Evolutionary conservation across 2,797 vertebrate species (phyloP).

Genomic region (Parauchenoglanis ngamensis): DNA sequence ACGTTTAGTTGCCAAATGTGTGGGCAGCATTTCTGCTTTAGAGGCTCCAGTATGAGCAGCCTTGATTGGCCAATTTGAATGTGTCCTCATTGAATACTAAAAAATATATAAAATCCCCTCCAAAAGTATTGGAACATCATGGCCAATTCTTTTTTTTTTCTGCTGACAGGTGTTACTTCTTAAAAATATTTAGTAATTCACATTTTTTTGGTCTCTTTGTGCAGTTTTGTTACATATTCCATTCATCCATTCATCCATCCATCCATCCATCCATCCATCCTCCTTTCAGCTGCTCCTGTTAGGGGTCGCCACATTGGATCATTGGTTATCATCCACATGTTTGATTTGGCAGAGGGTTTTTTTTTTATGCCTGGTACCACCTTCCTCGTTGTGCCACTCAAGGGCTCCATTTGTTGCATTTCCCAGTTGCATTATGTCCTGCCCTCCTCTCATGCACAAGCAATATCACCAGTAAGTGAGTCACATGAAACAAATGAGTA

Average conservation of each 20-base stretch:
- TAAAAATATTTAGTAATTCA: background rate
- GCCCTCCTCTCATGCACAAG: background rate
- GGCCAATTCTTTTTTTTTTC: background rate
- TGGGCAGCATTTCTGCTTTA: background rate
- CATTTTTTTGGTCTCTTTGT: background rate
- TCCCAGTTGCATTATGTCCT: background rate
- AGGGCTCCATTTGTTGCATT: too few relatives aligned
- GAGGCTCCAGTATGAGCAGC: background rate
- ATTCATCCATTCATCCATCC: too few relatives aligned
- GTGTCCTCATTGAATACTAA: background rate
- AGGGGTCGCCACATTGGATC: too few relatives aligned
- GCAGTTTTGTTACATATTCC: background rate
- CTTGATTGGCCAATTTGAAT: background rate
- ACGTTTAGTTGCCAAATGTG: background rate
- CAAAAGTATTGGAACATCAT: background rate
- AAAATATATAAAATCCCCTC: background rate
- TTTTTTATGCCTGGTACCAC: too few relatives aligned
- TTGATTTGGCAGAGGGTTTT: too few relatives aligned
- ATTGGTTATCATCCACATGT: too few relatives aligned
- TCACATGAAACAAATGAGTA: background rate
- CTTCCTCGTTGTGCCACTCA: too few relatives aligned
- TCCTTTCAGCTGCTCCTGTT: too few relatives aligned
- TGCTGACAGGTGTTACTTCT: background rate
- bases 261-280: too few relatives aligned
- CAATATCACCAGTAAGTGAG: background rate